These are phyloP conservation scores for Entelurus aequoreus DNA, from an alignment of 2,113 vertebrate genomes.

Conservation along the genomic window DNA sequence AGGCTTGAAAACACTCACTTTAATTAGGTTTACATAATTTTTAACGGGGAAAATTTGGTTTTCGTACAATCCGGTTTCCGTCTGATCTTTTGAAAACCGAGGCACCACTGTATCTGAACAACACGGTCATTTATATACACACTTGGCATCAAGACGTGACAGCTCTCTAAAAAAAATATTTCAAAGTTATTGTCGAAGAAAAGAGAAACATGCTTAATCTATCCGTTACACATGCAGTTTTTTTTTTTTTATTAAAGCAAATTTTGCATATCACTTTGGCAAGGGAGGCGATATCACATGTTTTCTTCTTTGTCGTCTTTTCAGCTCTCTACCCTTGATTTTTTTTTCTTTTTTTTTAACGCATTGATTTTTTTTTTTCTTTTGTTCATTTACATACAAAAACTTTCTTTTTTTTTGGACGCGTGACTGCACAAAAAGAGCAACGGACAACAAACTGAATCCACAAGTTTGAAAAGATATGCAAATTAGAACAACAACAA, in stretches of 20 bases:
- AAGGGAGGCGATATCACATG: conserved; percentile 57
- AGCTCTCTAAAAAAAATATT: conserved; percentile 47
- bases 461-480: conserved; percentile 55
- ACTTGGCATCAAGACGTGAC: conserved; percentile 60
- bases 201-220: conserved; percentile 69
- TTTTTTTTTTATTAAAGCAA: conserved; percentile 30
- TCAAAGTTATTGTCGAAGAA: conserved; percentile 48
- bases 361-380: conserved; percentile 31
- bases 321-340: conserved; percentile 52
- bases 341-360: conserved; percentile 39
- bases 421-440: conserved; percentile 68
- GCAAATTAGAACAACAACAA: conserved; percentile 37
- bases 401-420: conserved; percentile 48
- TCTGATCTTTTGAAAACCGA: no score
- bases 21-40: no score
- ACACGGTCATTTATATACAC: conserved; percentile 43
- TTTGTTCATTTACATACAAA: conserved; percentile 63
- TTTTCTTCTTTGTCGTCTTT: conserved; percentile 49
- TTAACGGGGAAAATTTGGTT: no score
- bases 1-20: no score
- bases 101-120: conserved; percentile 13
- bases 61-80: no score
- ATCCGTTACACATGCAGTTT: conserved; percentile 65
- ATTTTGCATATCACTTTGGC: conserved; percentile 73
- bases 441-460: conserved; percentile 64